A percentile compares a stretch with the other conserved stretches of the same genome.
Conservation (phyloP, 2,888 invertebrate genomes). For the Patella caerulea region DNA sequence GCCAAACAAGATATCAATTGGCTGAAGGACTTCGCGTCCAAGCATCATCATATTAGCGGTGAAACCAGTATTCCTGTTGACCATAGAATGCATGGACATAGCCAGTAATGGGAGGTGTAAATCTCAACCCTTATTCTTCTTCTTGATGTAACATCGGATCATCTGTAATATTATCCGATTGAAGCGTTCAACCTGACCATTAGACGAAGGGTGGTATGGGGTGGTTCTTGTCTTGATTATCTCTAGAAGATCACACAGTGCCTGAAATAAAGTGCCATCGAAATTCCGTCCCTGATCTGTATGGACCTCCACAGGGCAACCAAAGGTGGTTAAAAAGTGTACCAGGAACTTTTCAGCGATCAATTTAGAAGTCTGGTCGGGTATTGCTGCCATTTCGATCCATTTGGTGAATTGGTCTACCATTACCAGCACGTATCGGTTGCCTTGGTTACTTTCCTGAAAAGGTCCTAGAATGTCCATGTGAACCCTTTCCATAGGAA, state of each 20-base stretch:
- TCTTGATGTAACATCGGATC: too few relatives aligned
- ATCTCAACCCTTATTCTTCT: too few relatives aligned
- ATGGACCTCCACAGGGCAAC: slow-evolving; percentile 32
- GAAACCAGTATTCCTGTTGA: too few relatives aligned
- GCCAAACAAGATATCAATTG: too few relatives aligned
- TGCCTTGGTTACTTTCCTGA: slow-evolving; percentile 6
- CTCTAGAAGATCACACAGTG: slow-evolving; percentile 30
- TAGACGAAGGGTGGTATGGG: too few relatives aligned
- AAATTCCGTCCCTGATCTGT: slow-evolving; percentile 33
- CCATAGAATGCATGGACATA: too few relatives aligned
- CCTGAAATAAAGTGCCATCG: slow-evolving; percentile 23
- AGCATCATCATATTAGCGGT: too few relatives aligned
- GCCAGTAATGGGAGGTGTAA: too few relatives aligned
- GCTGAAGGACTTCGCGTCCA: too few relatives aligned
- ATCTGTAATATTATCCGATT: too few relatives aligned
- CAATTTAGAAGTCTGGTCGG: slow-evolving; percentile 24
- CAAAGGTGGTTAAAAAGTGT: slow-evolving; percentile 27
- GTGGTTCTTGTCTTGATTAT: too few relatives aligned
- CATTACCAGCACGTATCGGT: slow-evolving; percentile 20
- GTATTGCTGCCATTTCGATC: slow-evolving; percentile 24
- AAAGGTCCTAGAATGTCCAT: slow-evolving; percentile 7
- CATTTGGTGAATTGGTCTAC: slow-evolving; percentile 23
- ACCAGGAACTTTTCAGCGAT: slow-evolving; percentile 21
- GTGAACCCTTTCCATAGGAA: slow-evolving; percentile 18
- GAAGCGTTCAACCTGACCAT: too few relatives aligned